These are phyloP conservation scores for Pararge aegeria DNA, from an alignment of 1,140 invertebrate genomes.

Conservation along the genomic window DNA sequence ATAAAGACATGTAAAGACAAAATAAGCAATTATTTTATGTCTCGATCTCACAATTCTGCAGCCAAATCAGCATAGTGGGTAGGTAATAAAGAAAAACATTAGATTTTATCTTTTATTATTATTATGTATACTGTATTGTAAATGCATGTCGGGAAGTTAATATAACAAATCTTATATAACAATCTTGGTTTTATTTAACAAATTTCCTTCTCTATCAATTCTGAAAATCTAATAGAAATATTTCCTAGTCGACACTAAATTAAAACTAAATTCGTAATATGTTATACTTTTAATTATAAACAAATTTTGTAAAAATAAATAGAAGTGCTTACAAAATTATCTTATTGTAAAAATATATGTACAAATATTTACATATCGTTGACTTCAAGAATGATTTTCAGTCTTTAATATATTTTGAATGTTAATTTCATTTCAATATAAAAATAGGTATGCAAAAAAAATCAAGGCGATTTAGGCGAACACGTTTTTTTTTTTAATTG, in stretches of 20 bases:
- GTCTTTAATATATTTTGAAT: slow-evolving; percentile 33
- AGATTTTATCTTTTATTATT: slow-evolving; percentile 20
- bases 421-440: neutral
- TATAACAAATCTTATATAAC: slow-evolving; percentile 13
- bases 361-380: slow-evolving; percentile 38
- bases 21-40: neutral
- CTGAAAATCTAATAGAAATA: neutral
- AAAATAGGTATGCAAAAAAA: slow-evolving; percentile 2
- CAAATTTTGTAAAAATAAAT: slow-evolving; percentile 27
- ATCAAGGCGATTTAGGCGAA: too few relatives aligned
- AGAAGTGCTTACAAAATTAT: slow-evolving; percentile 26
- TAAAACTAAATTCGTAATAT: neutral
- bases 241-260: neutral
- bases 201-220: neutral
- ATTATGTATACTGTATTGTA: slow-evolving; percentile 25
- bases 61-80: neutral
- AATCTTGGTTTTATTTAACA: slow-evolving; percentile 11
- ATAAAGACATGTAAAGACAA: too few relatives aligned
- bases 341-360: slow-evolving; percentile 20
- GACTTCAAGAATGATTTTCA: slow-evolving; percentile 34
- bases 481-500: too few relatives aligned
- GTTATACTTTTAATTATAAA: slow-evolving; percentile 13
- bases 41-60: neutral
- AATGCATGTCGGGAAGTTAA: slow-evolving; percentile 29
- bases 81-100: slow-evolving; percentile 18